Evolutionary conservation across 1,140 invertebrate species (phyloP).

Genomic region (Oscheius sp.): DNA sequence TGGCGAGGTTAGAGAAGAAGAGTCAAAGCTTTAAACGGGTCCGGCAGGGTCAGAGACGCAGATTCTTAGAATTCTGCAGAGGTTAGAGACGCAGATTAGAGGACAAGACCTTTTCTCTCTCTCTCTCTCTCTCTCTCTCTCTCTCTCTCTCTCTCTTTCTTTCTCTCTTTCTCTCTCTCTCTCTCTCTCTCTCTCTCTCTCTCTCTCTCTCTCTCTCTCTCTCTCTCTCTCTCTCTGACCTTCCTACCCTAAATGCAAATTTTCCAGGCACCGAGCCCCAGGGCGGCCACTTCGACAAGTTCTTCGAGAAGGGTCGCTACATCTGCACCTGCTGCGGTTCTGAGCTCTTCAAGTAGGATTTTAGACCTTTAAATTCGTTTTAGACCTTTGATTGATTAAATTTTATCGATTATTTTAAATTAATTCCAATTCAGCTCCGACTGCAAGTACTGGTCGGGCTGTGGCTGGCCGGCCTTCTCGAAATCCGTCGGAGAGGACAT

Average conservation of each 20-base stretch:
- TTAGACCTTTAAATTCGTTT: background rate
- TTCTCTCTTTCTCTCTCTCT: too few relatives aligned
- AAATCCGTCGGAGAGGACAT: constrained; percentile 49
- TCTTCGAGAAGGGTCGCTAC: constrained; percentile 80
- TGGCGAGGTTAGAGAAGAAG: too few relatives aligned
- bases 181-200: too few relatives aligned
- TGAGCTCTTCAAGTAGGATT: constrained; percentile 55
- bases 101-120: too few relatives aligned
- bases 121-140: too few relatives aligned
- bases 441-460: constrained; percentile 46
- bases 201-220: background rate
- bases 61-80: too few relatives aligned
- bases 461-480: constrained; percentile 54
- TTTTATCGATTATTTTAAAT: too few relatives aligned
- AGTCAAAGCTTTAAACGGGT: too few relatives aligned
- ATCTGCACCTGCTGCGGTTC: constrained; percentile 54
- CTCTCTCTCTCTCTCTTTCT: too few relatives aligned
- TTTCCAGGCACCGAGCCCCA: constrained; percentile 7
- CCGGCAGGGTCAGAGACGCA: too few relatives aligned
- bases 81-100: too few relatives aligned
- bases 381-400: too few relatives aligned
- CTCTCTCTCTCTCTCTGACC: background rate
- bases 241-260: background rate
- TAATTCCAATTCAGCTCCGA: constrained; percentile 49
- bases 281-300: constrained; percentile 8